These are phyloP conservation scores for Archilochus colubris DNA, from an alignment of 2,113 vertebrate genomes.

Conservation along the genomic window DNA sequence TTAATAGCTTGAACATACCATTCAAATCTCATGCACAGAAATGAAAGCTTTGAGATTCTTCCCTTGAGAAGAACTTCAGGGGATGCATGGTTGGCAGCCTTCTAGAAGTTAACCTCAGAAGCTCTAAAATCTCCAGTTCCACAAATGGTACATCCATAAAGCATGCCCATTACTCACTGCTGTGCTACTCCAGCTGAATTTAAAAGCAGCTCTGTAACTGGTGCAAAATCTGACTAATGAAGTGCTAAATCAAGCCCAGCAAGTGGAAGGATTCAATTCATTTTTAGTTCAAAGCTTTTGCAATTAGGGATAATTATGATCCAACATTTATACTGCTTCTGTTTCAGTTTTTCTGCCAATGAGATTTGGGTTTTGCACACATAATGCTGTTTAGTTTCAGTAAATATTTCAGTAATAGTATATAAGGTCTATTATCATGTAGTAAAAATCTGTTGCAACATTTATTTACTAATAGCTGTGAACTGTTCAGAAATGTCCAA, in stretches of 20 bases:
- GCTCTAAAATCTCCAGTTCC: background rate
- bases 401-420: slow-evolving; percentile 49
- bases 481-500: slow-evolving; percentile 1
- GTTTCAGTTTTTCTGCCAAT: slow-evolving; percentile 36
- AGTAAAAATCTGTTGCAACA: slow-evolving; percentile 21
- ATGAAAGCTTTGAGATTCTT: background rate
- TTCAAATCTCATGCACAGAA: background rate
- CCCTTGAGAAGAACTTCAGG: background rate
- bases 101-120: background rate
- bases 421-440: background rate
- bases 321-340: slow-evolving; percentile 17
- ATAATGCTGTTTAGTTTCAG: background rate
- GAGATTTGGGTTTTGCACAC: slow-evolving; percentile 39
- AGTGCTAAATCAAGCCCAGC: slow-evolving; percentile 51
- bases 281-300: slow-evolving; percentile 42
- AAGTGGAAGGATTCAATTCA: slow-evolving; percentile 38
- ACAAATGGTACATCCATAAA: background rate
- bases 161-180: slow-evolving; percentile 3
- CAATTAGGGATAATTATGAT: slow-evolving; percentile 35
- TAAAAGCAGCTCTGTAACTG: slow-evolving; percentile 32
- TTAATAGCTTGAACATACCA: background rate
- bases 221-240: slow-evolving; percentile 53
- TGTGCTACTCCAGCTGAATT: slow-evolving; percentile 43
- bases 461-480: slow-evolving; percentile 38
- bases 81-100: background rate